phyloP scores from a whole-genome alignment of 2,797 vertebrate species.

The Rhyacichthys aspro region DNA sequence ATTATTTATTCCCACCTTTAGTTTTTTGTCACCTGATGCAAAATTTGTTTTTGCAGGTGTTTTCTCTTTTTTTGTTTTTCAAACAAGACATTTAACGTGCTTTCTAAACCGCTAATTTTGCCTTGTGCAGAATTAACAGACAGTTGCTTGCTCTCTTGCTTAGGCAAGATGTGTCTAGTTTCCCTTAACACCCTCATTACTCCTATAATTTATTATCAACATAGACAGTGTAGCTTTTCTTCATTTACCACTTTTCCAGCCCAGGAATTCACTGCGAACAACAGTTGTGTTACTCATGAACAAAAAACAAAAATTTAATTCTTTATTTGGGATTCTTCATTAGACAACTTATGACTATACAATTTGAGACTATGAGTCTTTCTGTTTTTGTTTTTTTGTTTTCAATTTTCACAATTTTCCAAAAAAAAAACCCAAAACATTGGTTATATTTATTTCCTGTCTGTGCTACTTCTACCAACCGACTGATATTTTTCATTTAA shows the following conservation, averaged over 20 bases:
- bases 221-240: conserved; percentile 35
- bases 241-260: conserved; percentile 45
- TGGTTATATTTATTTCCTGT: too few relatives aligned
- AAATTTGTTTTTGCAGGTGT: conserved; percentile 2
- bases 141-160: conserved; percentile 53
- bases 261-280: conserved; percentile 36
- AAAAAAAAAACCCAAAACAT: too few relatives aligned
- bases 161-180: conserved; percentile 27
- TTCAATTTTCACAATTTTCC: background rate
- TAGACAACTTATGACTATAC: background rate
- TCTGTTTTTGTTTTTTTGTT: background rate
- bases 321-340: background rate
- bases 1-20: conserved; percentile 71
- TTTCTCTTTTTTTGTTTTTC: conserved; percentile 26
- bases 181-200: conserved; percentile 39
- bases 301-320: background rate
- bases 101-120: conserved; percentile 34
- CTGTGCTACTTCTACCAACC: too few relatives aligned
- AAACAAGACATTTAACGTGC: conserved; percentile 52
- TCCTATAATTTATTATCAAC: conserved; percentile 36
- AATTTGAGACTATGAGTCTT: too few relatives aligned
- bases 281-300: background rate
- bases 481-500: background rate
- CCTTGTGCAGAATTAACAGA: conserved; percentile 33
- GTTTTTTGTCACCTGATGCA: conserved; percentile 47